Evolutionary conservation across 2,113 vertebrate genomes (phyloP), one percentile per base, ranked within the genome.

Genomic region (Ophthalmolycus amberensis): DNA sequence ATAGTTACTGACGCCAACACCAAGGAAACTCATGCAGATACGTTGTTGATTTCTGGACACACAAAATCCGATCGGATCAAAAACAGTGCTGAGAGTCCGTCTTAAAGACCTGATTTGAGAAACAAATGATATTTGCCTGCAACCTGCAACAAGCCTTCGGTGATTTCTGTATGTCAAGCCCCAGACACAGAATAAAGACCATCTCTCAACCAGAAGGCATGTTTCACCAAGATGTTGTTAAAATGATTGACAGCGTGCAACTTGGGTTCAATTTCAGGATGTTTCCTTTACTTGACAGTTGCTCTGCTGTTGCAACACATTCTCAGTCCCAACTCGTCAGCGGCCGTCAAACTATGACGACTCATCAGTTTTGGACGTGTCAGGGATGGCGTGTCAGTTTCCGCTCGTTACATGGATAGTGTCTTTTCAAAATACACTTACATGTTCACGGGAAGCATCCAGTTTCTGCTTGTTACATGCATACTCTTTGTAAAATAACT

Each of bases 211-310:
- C 37, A 18, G 59, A 60, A 48, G 72, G 58, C 4, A 9, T 46
- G 34, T 64, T 75, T 71, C 58, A 58, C 38, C 29, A 20, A 29
- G 14, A 65, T 75, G 65, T 54, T 59, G 32, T 81, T 54, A 29
- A 60, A 60, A 50, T 85, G 86, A 82, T 37, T 69, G 82, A 75
- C 86, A 86, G 67, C 18, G 38, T 46, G 42, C 62, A 48, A 16
- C 68, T 78, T 5, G 60, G 9, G 18, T 22, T 29, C 22, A 56
- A 0, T 62, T 67, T 40, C 11, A 40, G 4, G 12, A 56, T 70
- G 56, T 70, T 78, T 79, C 9, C 18, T 77, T 37, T 54, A 4
- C 29, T 38, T 12, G 60, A 50, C 71, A 64, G 38, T n/a, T 70
- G 22, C 63, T 84, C 50, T 1, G 5, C 42, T 52, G 25, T n/a